phyloP scores from a whole-genome alignment of 2,888 invertebrate species.

The Phaonia tiefii region DNA sequence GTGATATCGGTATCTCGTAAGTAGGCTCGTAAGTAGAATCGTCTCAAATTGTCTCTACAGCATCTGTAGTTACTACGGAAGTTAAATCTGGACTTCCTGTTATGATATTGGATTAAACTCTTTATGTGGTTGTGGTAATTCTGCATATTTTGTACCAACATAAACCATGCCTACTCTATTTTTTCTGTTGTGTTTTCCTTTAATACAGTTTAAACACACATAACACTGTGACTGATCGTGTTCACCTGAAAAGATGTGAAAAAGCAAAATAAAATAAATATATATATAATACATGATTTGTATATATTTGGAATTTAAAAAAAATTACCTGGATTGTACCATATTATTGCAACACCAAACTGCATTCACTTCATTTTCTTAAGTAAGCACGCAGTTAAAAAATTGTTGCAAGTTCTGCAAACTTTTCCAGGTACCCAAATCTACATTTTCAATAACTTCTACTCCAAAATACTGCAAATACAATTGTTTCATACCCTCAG shows the following conservation, averaged over 20 bases:
- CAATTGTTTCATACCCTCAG: no score
- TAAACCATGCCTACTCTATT: not conserved
- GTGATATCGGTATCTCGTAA: not conserved
- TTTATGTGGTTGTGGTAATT: not conserved
- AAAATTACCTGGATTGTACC: no score
- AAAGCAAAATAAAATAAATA: constrained; percentile 1
- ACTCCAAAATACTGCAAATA: no score
- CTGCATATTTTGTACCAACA: constrained; percentile 3
- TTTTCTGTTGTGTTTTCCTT: not conserved
- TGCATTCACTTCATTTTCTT: not conserved
- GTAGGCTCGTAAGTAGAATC: constrained; percentile 7
- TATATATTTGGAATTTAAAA: not conserved
- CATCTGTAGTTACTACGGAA: not conserved
- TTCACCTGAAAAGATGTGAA: not conserved
- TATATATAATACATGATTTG: constrained; percentile 6
- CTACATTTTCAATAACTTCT: no score
- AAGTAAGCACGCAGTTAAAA: not conserved
- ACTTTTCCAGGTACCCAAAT: no score
- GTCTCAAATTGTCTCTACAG: not conserved
- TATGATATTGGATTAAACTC: no score
- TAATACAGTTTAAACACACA: not conserved
- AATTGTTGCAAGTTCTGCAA: constrained; percentile 1
- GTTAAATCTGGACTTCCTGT: not conserved
- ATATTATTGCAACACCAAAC: no score
- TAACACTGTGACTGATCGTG: no score